Evolutionary conservation across 2,113 vertebrate species (phyloP).

Genomic region (Rana temporaria): DNA sequence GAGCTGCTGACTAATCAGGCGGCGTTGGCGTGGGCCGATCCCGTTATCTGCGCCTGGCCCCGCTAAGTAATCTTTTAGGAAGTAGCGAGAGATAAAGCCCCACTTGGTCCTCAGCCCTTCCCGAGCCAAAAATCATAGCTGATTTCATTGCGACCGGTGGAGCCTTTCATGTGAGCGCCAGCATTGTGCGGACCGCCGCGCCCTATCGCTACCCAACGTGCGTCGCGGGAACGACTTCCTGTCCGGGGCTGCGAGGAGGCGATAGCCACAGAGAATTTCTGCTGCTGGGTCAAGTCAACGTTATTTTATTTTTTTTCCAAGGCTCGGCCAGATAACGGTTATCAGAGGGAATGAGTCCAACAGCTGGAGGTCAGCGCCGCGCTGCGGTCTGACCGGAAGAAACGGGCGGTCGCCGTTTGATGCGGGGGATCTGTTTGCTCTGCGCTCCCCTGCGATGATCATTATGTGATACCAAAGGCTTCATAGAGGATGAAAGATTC

Average conservation of each 20-base stretch:
- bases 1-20: neutral
- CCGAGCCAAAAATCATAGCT: conserved; percentile 29
- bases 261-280: neutral
- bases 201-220: neutral
- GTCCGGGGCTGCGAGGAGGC: neutral
- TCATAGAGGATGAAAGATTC: conserved; percentile 3
- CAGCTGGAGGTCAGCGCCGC: neutral
- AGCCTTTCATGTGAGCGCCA: conserved; percentile 42
- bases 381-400: neutral
- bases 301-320: conserved; percentile 6
- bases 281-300: neutral
- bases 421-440: neutral
- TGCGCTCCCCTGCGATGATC: neutral
- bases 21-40: neutral
- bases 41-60: conserved; percentile 13
- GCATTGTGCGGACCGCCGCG: neutral
- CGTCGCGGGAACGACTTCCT: neutral
- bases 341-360: conserved; percentile 2
- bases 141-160: conserved; percentile 16
- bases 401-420: neutral
- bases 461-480: neutral
- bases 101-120: neutral
- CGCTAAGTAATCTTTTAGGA: conserved; percentile 34
- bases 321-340: conserved; percentile 1
- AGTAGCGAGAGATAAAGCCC: conserved; percentile 7